Evolutionary conservation across 2,888 invertebrate genomes (phyloP).

Genomic region (Rapana venosa): DNA sequence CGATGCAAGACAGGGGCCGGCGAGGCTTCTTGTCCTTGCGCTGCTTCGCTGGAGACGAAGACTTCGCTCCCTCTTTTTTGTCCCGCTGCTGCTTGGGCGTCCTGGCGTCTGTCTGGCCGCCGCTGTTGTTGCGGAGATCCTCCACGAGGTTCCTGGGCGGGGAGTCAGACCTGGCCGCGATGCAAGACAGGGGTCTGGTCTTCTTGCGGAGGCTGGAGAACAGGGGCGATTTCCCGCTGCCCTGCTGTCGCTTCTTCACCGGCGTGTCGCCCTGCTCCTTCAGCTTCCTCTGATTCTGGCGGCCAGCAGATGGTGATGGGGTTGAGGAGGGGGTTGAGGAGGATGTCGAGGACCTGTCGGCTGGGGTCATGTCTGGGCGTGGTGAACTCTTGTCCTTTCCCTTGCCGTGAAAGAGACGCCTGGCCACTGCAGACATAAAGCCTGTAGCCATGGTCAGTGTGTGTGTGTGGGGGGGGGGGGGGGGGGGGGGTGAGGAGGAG

Average conservation of each 20-base stretch:
- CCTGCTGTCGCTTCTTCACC: neutral
- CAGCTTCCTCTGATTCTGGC: neutral
- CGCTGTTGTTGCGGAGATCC: neutral
- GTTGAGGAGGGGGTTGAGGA: neutral
- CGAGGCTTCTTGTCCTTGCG: slow-evolving; percentile 23
- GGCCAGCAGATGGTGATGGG: neutral
- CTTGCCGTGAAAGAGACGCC: slow-evolving; percentile 33
- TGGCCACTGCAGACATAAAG: slow-evolving; percentile 22
- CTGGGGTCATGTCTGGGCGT: neutral
- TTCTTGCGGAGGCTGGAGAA: slow-evolving; percentile 22
- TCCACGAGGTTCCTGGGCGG: neutral
- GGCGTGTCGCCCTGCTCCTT: neutral
- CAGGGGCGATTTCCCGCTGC: slow-evolving; percentile 12
- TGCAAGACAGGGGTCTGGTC: slow-evolving; percentile 30
- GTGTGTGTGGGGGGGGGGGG: neutral
- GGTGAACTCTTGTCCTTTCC: neutral
- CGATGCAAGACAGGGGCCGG: slow-evolving; percentile 29
- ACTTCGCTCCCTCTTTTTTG: neutral
- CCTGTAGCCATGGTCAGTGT: slow-evolving; percentile 34
- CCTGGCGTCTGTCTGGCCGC: neutral
- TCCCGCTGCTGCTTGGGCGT: neutral
- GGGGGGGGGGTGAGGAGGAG: neutral
- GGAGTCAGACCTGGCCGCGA: slow-evolving; percentile 15
- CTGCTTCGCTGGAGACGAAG: neutral
- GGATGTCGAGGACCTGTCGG: neutral